Evolutionary conservation across 2,888 invertebrate genomes (phyloP).

Genomic region (Acronicta psi): DNA sequence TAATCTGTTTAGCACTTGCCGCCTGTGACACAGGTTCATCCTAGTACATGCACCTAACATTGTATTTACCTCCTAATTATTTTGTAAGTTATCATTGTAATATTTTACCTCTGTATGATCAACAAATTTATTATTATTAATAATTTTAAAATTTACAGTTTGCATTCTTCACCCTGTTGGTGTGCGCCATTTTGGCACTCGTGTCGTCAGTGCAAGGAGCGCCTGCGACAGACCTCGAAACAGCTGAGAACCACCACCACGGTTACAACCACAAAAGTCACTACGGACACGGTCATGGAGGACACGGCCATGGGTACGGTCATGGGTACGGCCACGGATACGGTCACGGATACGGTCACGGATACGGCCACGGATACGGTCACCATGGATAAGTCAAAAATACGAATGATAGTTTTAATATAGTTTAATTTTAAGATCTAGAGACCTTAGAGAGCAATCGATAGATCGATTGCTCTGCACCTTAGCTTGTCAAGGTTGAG

Average conservation of each 20-base stretch:
- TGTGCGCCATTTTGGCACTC: conserved; percentile 25
- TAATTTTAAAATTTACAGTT: conserved; percentile 18
- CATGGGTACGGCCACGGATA: conserved; percentile 2
- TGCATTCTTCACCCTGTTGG: conserved; percentile 24
- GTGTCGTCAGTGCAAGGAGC: conserved; percentile 15
- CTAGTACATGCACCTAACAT: too few species aligned
- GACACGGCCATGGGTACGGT: conserved; percentile 6
- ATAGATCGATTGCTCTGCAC: too few species aligned
- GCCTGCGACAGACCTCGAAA: conserved; percentile 10
- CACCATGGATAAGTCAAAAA: neutral
- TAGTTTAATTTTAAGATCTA: too few species aligned
- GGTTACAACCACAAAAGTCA: conserved; percentile 1
- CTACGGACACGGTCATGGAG: neutral
- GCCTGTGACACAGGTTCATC: too few species aligned
- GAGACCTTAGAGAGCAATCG: too few species aligned
- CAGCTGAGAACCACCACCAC: conserved; percentile 3
- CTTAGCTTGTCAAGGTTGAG: too few species aligned
- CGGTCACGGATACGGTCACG: conserved; percentile 7
- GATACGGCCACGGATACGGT: conserved; percentile 1
- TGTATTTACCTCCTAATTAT: too few species aligned
- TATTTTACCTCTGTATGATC: too few species aligned
- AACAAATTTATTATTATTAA: neutral
- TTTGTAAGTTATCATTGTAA: too few species aligned
- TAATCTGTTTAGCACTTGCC: too few species aligned
- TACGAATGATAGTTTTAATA: neutral